Percentiles rank a stretch among this genome's conserved stretches.
phyloP scores from a whole-genome alignment of 1,140 invertebrate species.

The Chelonus insularis region DNA sequence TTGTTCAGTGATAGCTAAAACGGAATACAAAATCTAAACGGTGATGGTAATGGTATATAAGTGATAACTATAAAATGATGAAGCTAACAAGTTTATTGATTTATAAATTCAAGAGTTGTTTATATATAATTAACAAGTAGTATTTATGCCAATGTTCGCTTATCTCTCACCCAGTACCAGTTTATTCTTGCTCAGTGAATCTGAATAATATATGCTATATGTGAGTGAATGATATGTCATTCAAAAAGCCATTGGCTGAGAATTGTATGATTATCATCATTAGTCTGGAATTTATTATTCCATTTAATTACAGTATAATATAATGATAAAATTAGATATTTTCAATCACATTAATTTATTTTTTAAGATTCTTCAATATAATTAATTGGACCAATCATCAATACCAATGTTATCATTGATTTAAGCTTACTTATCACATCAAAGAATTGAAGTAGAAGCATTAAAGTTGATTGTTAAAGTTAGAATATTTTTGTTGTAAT shows the following conservation, averaged over 20 bases:
- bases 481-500: not conserved
- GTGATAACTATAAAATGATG: not conserved
- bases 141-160: slow-evolving; percentile 23
- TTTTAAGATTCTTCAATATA: too few species aligned
- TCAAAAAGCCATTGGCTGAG: not conserved
- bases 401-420: too few species aligned
- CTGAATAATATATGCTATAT: slow-evolving; percentile 24
- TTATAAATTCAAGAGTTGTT: not conserved
- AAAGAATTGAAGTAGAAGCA: too few species aligned
- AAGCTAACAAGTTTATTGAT: not conserved
- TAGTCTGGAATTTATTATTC: not conserved
- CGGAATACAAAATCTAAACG: too few species aligned
- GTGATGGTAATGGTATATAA: too few species aligned
- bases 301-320: not conserved
- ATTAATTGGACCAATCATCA: too few species aligned
- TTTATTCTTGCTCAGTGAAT: slow-evolving; percentile 30
- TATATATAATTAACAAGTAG: slow-evolving; percentile 12
- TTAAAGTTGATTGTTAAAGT: too few species aligned
- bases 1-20: too few species aligned
- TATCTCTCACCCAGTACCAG: slow-evolving; percentile 22
- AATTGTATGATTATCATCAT: slow-evolving; percentile 10
- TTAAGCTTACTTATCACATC: too few species aligned
- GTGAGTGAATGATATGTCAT: slow-evolving; percentile 13
- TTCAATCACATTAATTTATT: too few species aligned
- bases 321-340: too few species aligned